These are phyloP conservation scores for Hippopotamyrus pictus DNA, from an alignment of 2,797 vertebrate genomes.

Conservation along the genomic window DNA sequence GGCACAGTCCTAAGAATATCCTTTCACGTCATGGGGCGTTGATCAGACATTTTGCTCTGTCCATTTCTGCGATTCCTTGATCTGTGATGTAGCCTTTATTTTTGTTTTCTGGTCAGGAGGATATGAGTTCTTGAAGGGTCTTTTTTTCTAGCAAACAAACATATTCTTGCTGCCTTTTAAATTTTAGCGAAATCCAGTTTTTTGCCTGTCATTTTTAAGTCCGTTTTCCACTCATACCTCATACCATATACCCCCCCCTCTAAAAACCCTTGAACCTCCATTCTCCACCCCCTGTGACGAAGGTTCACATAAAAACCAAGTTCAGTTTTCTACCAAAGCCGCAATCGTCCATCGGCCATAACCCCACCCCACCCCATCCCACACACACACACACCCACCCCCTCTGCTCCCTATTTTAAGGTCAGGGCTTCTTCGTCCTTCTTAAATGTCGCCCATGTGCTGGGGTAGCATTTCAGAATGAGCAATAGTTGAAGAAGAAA, in stretches of 20 bases:
- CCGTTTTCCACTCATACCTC: not conserved
- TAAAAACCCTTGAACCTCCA: not conserved
- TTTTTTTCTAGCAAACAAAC: not conserved
- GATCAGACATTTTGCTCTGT: not conserved
- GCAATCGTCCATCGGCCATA: not conserved
- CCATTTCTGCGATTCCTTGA: not conserved
- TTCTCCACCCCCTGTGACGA: not conserved
- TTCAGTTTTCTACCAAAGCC: not conserved
- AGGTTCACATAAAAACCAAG: not conserved
- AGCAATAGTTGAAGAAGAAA: not conserved
- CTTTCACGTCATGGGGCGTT: not conserved
- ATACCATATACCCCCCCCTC: not conserved
- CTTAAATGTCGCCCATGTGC: not conserved
- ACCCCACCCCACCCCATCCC: not conserved
- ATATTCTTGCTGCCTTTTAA: not conserved
- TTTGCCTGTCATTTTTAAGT: not conserved
- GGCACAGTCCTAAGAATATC: not conserved
- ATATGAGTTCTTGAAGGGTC: not conserved
- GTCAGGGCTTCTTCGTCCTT: not conserved
- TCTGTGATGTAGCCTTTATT: not conserved
- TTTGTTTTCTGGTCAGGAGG: not conserved
- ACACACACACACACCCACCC: too few relatives aligned
- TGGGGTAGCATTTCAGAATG: slow-evolving; percentile 3
- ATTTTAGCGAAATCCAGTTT: not conserved
- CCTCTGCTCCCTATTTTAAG: not conserved